These are phyloP conservation scores for Lasioglossum baleicum DNA, from an alignment of 1,140 invertebrate genomes.

Conservation along the genomic window DNA sequence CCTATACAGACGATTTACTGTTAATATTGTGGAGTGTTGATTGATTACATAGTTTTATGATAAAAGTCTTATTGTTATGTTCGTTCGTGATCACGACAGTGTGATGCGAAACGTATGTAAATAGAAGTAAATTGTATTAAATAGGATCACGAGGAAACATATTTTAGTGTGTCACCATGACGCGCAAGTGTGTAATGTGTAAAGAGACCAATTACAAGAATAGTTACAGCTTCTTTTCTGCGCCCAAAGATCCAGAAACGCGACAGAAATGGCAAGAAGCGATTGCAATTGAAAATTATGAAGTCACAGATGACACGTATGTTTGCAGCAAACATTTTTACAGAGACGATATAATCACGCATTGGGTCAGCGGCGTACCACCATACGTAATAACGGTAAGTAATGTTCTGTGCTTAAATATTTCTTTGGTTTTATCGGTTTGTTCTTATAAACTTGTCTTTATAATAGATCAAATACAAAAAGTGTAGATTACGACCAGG, in stretches of 20 bases:
- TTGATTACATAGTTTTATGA: not conserved
- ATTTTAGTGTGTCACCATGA: constrained; percentile 62
- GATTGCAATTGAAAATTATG: constrained; percentile 70
- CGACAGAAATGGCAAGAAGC: constrained; percentile 74
- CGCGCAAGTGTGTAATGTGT: constrained; percentile 75
- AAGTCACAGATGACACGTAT: constrained; percentile 74
- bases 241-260: constrained; percentile 73
- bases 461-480: constrained; percentile 75
- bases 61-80: not conserved
- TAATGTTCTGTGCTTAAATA: constrained; percentile 12
- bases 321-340: constrained; percentile 77
- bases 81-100: not conserved
- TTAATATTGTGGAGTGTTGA: not conserved
- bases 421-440: not conserved
- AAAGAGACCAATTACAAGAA: constrained; percentile 76
- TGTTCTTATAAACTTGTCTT: constrained; percentile 10
- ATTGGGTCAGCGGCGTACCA: constrained; percentile 76
- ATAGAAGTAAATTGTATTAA: not conserved
- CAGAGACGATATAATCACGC: constrained; percentile 74
- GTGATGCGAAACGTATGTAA: not conserved
- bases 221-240: constrained; percentile 75
- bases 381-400: constrained; percentile 75
- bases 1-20: constrained; percentile 6
- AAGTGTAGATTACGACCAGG: constrained; percentile 74
- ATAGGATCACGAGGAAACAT: not conserved